Conservation (phyloP, 2,888 invertebrate species). For the Amphipyra berbera region DNA sequence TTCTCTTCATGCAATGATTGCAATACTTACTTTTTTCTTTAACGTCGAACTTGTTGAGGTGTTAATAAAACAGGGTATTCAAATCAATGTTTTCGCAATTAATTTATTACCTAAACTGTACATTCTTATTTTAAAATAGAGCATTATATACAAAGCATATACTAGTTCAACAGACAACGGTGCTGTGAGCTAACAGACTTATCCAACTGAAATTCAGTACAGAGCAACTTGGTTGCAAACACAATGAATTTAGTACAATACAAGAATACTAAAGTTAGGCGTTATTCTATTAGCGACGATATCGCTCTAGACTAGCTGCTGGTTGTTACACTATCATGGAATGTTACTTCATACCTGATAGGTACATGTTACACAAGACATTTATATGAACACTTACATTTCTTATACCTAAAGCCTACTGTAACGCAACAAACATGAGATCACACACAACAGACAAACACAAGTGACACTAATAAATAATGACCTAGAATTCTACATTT, state of each 20-base stretch:
- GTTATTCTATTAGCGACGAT: conserved; percentile 70
- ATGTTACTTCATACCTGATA: conserved; percentile 78
- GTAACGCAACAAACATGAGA: conserved; percentile 82
- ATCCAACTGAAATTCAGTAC: conserved; percentile 68
- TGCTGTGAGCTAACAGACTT: conserved; percentile 66
- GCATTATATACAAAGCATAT: conserved; percentile 79
- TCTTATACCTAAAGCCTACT: conserved; percentile 70
- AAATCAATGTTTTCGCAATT: conserved; percentile 60
- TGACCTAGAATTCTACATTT: conserved; percentile 82
- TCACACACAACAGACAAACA: conserved; percentile 82
- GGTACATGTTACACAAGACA: conserved; percentile 74
- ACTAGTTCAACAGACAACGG: conserved; percentile 66
- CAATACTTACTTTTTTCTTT: not conserved
- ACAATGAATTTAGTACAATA: conserved; percentile 66
- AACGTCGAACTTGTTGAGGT: not conserved
- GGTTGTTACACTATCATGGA: conserved; percentile 82
- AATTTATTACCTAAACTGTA: conserved; percentile 65
- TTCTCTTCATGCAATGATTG: not conserved
- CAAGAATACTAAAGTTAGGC: conserved; percentile 65
- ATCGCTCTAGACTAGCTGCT: conserved; percentile 86
- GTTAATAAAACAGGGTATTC: conserved; percentile 49
- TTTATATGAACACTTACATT: conserved; percentile 79
- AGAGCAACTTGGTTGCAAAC: conserved; percentile 80
- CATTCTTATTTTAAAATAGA: conserved; percentile 65
- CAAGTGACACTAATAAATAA: conserved; percentile 86